Percentiles rank a stretch among this genome's conserved stretches.
phyloP scores from a whole-genome alignment of 1,140 invertebrate species.

The Cherax destructor region DNA sequence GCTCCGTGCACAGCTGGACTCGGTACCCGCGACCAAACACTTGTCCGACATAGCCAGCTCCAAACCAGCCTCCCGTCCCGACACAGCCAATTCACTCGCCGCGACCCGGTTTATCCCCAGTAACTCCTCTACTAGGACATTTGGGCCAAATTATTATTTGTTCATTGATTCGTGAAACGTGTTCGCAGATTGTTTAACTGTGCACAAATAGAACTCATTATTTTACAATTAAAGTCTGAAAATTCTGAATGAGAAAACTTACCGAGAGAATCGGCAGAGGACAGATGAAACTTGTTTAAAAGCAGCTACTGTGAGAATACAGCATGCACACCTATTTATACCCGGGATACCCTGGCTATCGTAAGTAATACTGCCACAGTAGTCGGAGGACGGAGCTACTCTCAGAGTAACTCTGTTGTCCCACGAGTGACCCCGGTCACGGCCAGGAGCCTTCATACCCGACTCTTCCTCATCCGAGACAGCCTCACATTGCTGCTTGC shows the following conservation, averaged over 20 bases:
- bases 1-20: constrained; percentile 12
- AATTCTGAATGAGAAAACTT: not conserved
- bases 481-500: too few species aligned
- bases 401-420: not conserved
- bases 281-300: not conserved
- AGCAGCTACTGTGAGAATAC: constrained; percentile 2
- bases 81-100: not conserved
- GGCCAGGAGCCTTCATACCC: not conserved
- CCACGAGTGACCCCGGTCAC: not conserved
- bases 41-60: not conserved
- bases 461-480: too few species aligned
- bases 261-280: not conserved
- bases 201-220: not conserved
- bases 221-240: not conserved
- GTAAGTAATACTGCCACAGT: constrained; percentile 28
- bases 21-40: constrained; percentile 11
- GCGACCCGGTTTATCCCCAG: not conserved
- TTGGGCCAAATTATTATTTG: not conserved
- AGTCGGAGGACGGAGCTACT: not conserved
- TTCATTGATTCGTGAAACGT: not conserved
- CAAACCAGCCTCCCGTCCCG: not conserved
- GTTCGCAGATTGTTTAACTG: not conserved
- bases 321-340: constrained; percentile 67
- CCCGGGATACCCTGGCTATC: constrained; percentile 57
- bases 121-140: not conserved